A percentile compares a stretch with the other conserved stretches of the same genome.
phyloP scores from a whole-genome alignment of 2,888 invertebrate species.

The Drosophila testacea region DNA sequence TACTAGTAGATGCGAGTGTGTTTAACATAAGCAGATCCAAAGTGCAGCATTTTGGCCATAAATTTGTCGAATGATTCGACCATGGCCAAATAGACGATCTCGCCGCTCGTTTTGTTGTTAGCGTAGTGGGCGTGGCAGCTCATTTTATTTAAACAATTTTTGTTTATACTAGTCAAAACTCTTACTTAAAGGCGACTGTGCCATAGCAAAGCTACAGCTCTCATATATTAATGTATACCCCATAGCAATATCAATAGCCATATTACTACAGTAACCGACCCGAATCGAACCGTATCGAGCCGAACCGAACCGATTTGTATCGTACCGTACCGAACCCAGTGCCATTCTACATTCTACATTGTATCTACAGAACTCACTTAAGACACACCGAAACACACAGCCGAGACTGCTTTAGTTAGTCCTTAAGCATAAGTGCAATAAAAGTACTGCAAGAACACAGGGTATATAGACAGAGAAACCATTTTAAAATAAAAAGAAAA shows the following conservation, averaged over 20 bases:
- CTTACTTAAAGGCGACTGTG: conserved; percentile 75
- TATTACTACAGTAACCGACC: conserved; percentile 5
- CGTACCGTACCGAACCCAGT: conserved; percentile 49
- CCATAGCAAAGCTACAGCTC: conserved; percentile 71
- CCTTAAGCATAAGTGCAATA: conserved; percentile 77
- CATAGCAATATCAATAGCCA: conserved; percentile 33
- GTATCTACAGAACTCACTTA: conserved; percentile 27
- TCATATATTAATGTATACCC: conserved; percentile 48
- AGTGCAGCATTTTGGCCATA: conserved; percentile 65
- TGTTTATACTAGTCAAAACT: conserved; percentile 74
- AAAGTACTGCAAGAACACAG: conserved; percentile 13
- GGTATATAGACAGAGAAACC: conserved; percentile 11
- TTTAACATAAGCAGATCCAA: conserved; percentile 66
- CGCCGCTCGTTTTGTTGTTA: conserved; percentile 73
- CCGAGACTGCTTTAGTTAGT: conserved; percentile 80
- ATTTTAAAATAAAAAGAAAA: conserved; percentile 1
- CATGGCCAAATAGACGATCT: conserved; percentile 69
- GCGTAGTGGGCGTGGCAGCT: conserved; percentile 53
- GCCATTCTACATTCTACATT: conserved; percentile 46
- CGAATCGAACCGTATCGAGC: conserved; percentile 4
- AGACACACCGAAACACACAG: conserved; percentile 57
- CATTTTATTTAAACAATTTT: conserved; percentile 45
- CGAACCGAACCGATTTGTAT: conserved; percentile 22
- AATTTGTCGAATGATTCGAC: conserved; percentile 32
- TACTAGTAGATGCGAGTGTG: conserved; percentile 20